Evolutionary conservation across 2,888 invertebrate species (phyloP).

Genomic region (Hydriomena furcata): DNA sequence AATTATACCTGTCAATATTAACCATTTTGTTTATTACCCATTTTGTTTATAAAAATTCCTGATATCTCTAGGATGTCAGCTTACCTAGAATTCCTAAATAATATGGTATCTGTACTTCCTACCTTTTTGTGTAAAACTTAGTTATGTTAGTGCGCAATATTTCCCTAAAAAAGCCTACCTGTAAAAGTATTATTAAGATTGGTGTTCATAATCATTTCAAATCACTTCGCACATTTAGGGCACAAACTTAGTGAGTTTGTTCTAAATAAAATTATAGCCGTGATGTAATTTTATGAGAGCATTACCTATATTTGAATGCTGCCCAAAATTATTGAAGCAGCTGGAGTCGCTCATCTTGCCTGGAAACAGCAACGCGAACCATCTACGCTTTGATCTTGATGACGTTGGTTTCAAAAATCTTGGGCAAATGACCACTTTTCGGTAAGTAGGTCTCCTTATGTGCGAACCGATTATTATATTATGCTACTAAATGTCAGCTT

Average conservation of each 20-base stretch:
- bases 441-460: slow-evolving; percentile 4
- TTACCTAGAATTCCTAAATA: slow-evolving; percentile 6
- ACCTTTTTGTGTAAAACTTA: slow-evolving; percentile 3
- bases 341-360: too few relatives aligned
- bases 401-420: too few relatives aligned
- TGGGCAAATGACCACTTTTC: background rate
- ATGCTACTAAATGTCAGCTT: slow-evolving; percentile 31
- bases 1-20: slow-evolving; percentile 10
- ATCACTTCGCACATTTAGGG: slow-evolving; percentile 9
- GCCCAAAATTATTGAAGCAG: too few relatives aligned
- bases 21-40: background rate
- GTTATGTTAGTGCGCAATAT: slow-evolving; percentile 5
- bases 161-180: background rate
- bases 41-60: slow-evolving; percentile 24
- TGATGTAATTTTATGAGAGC: too few relatives aligned
- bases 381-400: too few relatives aligned
- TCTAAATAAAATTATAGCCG: background rate
- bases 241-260: background rate
- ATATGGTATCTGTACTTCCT: slow-evolving; percentile 2
- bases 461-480: slow-evolving; percentile 8
- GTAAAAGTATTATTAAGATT: slow-evolving; percentile 8
- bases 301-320: too few relatives aligned
- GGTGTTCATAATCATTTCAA: slow-evolving; percentile 6
- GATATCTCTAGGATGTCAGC: slow-evolving; percentile 16
- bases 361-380: too few relatives aligned